A percentile compares a stretch with the other conserved stretches of the same genome.
These are phyloP conservation scores for Xyrichtys novacula DNA, from an alignment of 2,797 vertebrate genomes.

Conservation along the genomic window DNA sequence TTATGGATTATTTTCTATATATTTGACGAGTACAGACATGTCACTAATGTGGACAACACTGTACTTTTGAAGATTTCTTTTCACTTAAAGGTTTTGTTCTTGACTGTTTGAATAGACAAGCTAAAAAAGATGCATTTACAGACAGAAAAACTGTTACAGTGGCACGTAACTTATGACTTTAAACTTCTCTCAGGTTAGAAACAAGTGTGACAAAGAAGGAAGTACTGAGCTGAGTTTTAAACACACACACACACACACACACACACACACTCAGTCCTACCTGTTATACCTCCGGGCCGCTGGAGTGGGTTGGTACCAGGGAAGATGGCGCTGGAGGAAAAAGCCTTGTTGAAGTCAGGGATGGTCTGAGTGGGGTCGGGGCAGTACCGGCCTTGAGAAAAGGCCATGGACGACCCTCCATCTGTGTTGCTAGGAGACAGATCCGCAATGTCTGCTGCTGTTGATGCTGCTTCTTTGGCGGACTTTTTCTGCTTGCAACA, in stretches of 20 bases:
- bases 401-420: conserved; percentile 64
- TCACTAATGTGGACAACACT: too few species aligned
- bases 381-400: conserved; percentile 76
- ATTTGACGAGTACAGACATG: too few species aligned
- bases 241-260: conserved; percentile 33
- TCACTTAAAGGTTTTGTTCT: too few species aligned
- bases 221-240: neutral
- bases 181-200: too few species aligned
- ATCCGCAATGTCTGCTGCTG: conserved; percentile 43
- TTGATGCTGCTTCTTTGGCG: conserved; percentile 65
- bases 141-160: too few species aligned
- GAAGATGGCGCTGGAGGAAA: conserved; percentile 67
- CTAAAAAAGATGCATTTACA: too few species aligned
- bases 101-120: too few species aligned
- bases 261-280: conserved; percentile 53
- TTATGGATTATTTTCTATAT: too few species aligned
- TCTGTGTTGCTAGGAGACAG: conserved; percentile 69
- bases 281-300: conserved; percentile 71
- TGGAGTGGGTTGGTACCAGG: conserved; percentile 56
- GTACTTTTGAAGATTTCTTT: too few species aligned
- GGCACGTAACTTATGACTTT: too few species aligned
- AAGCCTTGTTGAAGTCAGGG: conserved; percentile 88
- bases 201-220: neutral
- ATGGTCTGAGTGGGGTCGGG: conserved; percentile 82
- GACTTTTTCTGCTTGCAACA: conserved; percentile 92